Evolutionary conservation across 2,797 vertebrate species (phyloP).

Genomic region (Balearica regulorum): DNA sequence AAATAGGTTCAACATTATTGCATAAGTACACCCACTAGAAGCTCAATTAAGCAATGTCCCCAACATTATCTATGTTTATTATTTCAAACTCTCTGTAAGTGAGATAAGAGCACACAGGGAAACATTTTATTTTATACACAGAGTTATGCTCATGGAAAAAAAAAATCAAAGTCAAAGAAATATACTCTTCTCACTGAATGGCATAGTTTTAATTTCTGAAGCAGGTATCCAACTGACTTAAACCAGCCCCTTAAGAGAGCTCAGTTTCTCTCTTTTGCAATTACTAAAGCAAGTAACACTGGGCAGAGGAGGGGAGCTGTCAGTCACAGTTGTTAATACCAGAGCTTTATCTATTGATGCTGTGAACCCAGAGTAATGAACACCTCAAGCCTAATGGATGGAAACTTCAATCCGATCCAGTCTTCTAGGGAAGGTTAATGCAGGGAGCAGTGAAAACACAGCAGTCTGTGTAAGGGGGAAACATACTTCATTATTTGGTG

Average conservation of each 20-base stretch:
- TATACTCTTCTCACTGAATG: not conserved
- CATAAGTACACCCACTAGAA: not conserved
- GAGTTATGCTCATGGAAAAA: not conserved
- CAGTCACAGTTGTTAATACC: slow-evolving; percentile 13
- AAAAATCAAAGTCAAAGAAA: not conserved
- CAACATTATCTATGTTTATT: not conserved
- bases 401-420: not conserved
- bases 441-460: not conserved
- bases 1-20: not conserved
- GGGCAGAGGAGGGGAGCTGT: not conserved
- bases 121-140: not conserved
- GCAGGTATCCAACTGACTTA: not conserved
- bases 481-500: not conserved
- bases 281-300: not conserved
- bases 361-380: slow-evolving; percentile 27
- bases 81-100: not conserved
- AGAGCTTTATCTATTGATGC: slow-evolving; percentile 1
- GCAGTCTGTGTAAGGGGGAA: not conserved
- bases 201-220: not conserved
- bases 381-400: slow-evolving; percentile 7
- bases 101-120: not conserved
- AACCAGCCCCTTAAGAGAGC: not conserved
- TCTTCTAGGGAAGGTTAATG: not conserved
- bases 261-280: not conserved
- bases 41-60: not conserved